Evolutionary conservation across 2,113 vertebrate species (phyloP).

Genomic region (Acanthisitta chloris): DNA sequence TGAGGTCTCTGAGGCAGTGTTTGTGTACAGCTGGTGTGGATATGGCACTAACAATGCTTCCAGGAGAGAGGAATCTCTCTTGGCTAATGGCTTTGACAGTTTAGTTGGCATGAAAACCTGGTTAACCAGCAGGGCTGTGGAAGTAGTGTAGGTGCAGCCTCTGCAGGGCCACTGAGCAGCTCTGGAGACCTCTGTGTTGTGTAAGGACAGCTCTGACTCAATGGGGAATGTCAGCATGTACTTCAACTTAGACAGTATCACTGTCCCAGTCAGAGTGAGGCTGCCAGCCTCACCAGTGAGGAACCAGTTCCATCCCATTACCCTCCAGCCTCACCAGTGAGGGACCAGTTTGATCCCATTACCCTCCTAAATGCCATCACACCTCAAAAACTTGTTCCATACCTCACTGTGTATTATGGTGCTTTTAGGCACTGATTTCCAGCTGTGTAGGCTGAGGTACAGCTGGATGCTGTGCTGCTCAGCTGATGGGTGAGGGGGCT

Average conservation of each 20-base stretch:
- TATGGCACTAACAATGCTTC: neutral
- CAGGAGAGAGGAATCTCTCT: neutral
- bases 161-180: neutral
- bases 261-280: neutral
- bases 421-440: neutral
- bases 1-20: neutral
- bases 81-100: neutral
- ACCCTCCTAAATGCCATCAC: neutral
- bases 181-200: neutral
- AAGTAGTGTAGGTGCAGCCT: neutral
- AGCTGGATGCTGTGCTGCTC: neutral
- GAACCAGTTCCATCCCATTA: neutral
- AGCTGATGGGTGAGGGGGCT: neutral
- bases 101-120: neutral
- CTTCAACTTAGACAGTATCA: neutral
- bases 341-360: neutral
- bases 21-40: neutral
- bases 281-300: neutral
- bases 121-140: neutral
- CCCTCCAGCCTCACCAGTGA: neutral
- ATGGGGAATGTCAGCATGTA: neutral
- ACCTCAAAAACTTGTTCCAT: neutral
- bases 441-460: neutral
- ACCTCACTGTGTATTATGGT: rapidly evolving
- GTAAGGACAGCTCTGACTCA: neutral